These are phyloP conservation scores for Chironomus tentans DNA, from an alignment of 2,888 invertebrate genomes.

Conservation along the genomic window DNA sequence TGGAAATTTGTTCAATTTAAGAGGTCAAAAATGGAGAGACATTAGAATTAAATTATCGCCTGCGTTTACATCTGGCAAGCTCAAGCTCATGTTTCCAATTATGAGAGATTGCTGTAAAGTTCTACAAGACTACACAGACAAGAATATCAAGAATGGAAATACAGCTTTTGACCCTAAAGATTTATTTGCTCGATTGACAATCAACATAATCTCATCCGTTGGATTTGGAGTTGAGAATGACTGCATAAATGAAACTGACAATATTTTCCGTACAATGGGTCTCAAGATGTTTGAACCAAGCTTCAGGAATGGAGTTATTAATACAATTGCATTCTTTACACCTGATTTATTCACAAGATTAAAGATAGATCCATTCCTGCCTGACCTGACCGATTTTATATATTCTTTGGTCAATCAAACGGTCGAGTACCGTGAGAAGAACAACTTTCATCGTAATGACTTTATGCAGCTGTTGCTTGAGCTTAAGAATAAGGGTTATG, in stretches of 20 bases:
- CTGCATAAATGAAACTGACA: constrained; percentile 31
- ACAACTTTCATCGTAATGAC: constrained; percentile 35
- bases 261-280: constrained; percentile 32
- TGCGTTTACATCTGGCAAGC: constrained; percentile 52
- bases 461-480: constrained; percentile 40
- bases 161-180: constrained; percentile 40
- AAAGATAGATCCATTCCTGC: neutral
- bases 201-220: constrained; percentile 35
- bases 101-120: constrained; percentile 46
- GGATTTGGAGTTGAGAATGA: constrained; percentile 36
- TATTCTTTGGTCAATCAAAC: constrained; percentile 29
- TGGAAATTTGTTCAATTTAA: constrained; percentile 48
- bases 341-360: constrained; percentile 1
- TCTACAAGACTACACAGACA: constrained; percentile 41
- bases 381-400: constrained; percentile 29
- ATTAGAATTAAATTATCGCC: constrained; percentile 51
- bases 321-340: constrained; percentile 29
- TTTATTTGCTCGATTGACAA: constrained; percentile 35
- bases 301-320: constrained; percentile 30
- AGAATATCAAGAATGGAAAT: constrained; percentile 35
- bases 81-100: constrained; percentile 50
- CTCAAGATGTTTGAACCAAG: constrained; percentile 31
- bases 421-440: constrained; percentile 29
- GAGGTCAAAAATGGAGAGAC: constrained; percentile 50
- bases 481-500: constrained; percentile 30